These are phyloP conservation scores for Axis porcinus DNA, from an alignment of 2,113 vertebrate genomes.

Conservation along the genomic window DNA sequence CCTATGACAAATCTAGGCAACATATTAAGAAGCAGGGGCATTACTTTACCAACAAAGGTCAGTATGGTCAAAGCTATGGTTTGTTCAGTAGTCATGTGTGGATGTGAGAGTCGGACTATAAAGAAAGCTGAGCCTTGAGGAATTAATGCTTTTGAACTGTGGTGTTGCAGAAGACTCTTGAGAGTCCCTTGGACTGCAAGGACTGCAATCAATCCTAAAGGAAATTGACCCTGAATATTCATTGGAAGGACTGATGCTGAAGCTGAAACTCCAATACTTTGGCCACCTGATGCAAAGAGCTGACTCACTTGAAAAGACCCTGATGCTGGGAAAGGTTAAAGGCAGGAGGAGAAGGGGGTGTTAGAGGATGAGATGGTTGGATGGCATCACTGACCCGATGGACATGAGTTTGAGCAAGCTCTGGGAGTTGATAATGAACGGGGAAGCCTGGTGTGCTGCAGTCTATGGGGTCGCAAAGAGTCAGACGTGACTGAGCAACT, in stretches of 20 bases:
- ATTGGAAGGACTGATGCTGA: not conserved
- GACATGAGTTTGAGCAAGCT: not conserved
- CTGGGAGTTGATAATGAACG: fast-evolving
- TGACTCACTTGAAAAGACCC: not conserved
- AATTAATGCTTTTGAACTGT: not conserved
- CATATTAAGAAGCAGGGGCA: not conserved
- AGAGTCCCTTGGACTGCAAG: not conserved
- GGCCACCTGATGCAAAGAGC: not conserved
- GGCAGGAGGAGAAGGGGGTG: not conserved
- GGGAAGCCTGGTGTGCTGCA: not conserved
- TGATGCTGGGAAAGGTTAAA: not conserved
- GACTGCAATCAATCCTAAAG: not conserved
- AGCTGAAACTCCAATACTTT: not conserved
- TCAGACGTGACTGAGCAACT: not conserved
- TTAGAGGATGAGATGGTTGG: not conserved
- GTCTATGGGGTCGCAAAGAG: not conserved
- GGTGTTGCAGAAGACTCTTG: not conserved
- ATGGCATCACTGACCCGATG: not conserved
- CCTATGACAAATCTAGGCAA: not conserved
- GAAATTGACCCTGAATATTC: not conserved
- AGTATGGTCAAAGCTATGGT: not conserved
- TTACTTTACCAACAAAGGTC: not conserved
- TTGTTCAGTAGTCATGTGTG: not conserved
- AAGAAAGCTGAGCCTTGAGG: not conserved
- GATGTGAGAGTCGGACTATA: not conserved